Conservation (phyloP, 2,888 invertebrate species). For the Brenthis daphne region DNA sequence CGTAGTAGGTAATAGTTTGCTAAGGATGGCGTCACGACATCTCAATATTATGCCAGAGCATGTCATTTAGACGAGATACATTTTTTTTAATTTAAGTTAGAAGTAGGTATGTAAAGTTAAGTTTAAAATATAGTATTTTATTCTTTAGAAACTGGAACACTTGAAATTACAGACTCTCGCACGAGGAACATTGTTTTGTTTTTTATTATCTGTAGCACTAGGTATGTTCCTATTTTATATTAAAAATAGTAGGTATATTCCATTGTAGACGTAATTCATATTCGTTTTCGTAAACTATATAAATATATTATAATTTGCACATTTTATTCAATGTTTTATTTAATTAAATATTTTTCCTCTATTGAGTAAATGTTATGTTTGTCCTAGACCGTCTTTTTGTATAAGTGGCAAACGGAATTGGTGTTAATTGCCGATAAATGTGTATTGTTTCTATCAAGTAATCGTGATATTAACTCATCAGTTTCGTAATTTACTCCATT, state of each 20-base stretch:
- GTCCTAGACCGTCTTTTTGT: constrained; percentile 18
- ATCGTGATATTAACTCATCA: constrained; percentile 26
- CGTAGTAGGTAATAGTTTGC: neutral
- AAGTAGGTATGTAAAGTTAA: too few species aligned
- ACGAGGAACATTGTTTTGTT: neutral
- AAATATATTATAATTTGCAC: too few species aligned
- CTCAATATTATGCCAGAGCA: too few species aligned
- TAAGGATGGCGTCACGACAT: too few species aligned
- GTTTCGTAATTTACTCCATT: constrained; percentile 34
- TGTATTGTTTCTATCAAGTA: constrained; percentile 32
- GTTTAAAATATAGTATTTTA: neutral
- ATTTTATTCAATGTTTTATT: neutral
- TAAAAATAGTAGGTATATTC: neutral
- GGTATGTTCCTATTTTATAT: neutral
- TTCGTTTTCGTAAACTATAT: too few species aligned
- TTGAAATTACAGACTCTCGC: constrained; percentile 4
- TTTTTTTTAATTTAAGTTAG: too few species aligned
- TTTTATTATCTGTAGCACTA: neutral
- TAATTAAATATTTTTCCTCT: neutral
- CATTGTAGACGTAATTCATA: neutral
- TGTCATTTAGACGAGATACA: too few species aligned
- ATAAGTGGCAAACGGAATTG: constrained; percentile 26
- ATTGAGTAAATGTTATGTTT: neutral
- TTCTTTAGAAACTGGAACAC: constrained; percentile 7
- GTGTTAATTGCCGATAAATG: constrained; percentile 38